These are phyloP conservation scores for Cheilosia impressa DNA, from an alignment of 2,888 invertebrate species.

Conservation along the genomic window DNA sequence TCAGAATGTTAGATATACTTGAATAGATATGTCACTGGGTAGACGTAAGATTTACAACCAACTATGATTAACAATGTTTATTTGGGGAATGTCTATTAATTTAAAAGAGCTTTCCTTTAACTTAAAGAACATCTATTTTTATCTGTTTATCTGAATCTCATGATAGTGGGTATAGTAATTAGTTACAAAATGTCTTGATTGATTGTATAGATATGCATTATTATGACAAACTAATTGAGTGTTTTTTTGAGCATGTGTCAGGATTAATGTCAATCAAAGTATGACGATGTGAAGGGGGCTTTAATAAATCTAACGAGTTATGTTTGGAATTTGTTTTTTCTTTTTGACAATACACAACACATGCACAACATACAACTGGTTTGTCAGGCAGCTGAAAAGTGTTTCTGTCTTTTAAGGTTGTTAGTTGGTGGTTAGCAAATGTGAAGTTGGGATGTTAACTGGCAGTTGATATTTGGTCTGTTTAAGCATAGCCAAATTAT, in stretches of 20 bases:
- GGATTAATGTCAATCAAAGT: slow-evolving; percentile 57
- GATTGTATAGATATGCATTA: slow-evolving; percentile 32
- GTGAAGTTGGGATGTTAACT: too few relatives aligned
- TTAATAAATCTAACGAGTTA: slow-evolving; percentile 19
- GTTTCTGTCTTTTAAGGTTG: too few relatives aligned
- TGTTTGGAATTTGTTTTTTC: slow-evolving; percentile 15
- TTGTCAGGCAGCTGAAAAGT: too few relatives aligned
- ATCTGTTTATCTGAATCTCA: slow-evolving; percentile 1
- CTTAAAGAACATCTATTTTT: background rate
- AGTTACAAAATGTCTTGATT: slow-evolving; percentile 31
- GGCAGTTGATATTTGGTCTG: too few relatives aligned
- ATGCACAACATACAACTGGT: too few relatives aligned
- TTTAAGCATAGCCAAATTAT: too few relatives aligned
- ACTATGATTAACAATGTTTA: slow-evolving; percentile 40
- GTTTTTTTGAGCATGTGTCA: slow-evolving; percentile 47
- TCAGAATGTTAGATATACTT: slow-evolving; percentile 39
- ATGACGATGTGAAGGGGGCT: slow-evolving; percentile 8
- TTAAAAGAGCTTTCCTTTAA: background rate
- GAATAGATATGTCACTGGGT: slow-evolving; percentile 34
- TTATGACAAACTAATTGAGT: slow-evolving; percentile 60
- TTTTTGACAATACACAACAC: background rate
- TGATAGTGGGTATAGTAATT: slow-evolving; percentile 26
- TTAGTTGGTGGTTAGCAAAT: too few relatives aligned
- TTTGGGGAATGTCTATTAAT: background rate
- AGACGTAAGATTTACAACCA: slow-evolving; percentile 24